Percentiles rank a stretch among this genome's conserved stretches.
phyloP scores from a whole-genome alignment of 2,113 vertebrate genomes.

The Mus spicilegus region DNA sequence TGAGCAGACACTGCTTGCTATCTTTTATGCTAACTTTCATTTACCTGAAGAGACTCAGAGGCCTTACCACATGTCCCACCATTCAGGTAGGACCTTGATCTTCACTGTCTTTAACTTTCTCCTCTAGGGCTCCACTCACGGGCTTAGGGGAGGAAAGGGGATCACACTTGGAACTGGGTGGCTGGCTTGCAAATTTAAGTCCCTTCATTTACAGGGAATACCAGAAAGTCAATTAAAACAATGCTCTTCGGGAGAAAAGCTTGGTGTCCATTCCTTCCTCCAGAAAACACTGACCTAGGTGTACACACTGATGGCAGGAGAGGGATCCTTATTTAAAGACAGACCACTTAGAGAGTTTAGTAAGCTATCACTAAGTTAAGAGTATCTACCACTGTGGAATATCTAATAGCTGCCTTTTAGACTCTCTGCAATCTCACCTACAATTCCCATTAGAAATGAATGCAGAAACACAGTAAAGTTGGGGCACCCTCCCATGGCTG shows the following conservation, averaged over 20 bases:
- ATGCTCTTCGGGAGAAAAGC: not conserved
- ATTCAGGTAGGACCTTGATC: not conserved
- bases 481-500: conserved; percentile 27
- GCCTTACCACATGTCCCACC: not conserved
- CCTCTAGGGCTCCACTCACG: not conserved
- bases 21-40: conserved; percentile 1
- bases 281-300: not conserved
- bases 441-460: conserved; percentile 48
- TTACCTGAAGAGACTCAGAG: not conserved
- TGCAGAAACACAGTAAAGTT: not conserved
- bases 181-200: not conserved
- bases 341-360: too few species aligned
- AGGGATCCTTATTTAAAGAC: not conserved
- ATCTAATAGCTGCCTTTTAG: not conserved
- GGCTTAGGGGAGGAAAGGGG: not conserved
- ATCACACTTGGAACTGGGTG: not conserved
- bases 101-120: not conserved
- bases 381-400: not conserved
- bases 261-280: not conserved
- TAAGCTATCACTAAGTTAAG: not conserved
- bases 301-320: not conserved
- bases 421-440: not conserved
- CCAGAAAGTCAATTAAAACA: not conserved
- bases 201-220: not conserved
- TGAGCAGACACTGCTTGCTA: not conserved